phyloP scores from a whole-genome alignment of 1,140 invertebrate species.

The Pygmarrhopalites habei region DNA sequence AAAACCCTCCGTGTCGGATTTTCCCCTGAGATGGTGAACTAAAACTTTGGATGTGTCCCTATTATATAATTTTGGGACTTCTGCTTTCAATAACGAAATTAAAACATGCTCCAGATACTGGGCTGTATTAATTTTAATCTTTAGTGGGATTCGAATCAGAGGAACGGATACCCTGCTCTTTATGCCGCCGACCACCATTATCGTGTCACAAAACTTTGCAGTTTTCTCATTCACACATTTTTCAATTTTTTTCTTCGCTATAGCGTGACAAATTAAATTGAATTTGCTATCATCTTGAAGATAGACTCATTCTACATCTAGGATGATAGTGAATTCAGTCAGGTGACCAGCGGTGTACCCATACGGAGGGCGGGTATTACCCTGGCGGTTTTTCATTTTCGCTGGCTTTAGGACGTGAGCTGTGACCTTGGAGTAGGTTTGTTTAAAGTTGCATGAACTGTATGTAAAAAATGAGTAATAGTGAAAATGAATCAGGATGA shows the following conservation, averaged over 20 bases:
- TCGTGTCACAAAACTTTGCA: neutral
- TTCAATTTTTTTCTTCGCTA: neutral
- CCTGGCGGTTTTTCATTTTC: no score
- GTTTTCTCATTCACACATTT: neutral
- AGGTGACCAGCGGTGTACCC: no score
- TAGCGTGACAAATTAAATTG: neutral
- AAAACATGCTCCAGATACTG: slow-evolving; percentile 8
- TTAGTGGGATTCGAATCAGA: neutral
- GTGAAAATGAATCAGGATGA: no score
- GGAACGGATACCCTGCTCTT: slow-evolving; percentile 2
- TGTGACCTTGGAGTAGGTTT: no score
- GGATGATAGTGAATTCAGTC: no score
- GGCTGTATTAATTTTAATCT: slow-evolving; percentile 4
- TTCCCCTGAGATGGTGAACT: no score
- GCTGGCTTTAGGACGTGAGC: no score
- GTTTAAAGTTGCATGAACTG: no score
- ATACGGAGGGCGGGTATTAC: no score
- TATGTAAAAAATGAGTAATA: no score
- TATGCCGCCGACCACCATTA: slow-evolving; percentile 15
- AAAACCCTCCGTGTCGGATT: neutral
- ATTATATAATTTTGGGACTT: no score
- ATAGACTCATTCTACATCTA: slow-evolving; percentile 10
- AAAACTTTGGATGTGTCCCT: no score
- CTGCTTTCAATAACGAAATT: neutral
- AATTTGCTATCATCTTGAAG: neutral